These are phyloP conservation scores for Scotopteryx bipunctaria DNA, from an alignment of 2,888 invertebrate genomes.

Conservation along the genomic window DNA sequence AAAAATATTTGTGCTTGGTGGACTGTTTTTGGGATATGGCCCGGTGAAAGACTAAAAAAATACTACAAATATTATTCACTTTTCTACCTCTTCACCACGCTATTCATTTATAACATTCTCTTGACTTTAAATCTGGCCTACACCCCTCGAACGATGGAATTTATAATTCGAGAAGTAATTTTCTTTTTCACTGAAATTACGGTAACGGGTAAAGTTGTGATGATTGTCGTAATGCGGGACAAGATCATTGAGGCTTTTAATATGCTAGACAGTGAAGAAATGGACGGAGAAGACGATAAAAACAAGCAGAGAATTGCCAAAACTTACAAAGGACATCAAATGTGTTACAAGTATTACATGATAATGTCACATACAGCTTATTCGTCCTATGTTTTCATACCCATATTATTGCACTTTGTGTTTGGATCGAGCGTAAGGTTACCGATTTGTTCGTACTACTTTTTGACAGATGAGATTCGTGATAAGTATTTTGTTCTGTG, in stretches of 20 bases:
- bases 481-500: conserved; percentile 51
- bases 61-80: conserved; percentile 59
- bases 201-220: conserved; percentile 57
- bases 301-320: conserved; percentile 47
- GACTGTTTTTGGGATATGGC: conserved; percentile 63
- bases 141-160: conserved; percentile 59
- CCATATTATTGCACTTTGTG: conserved; percentile 49
- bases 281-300: conserved; percentile 49
- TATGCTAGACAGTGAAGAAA: conserved; percentile 56
- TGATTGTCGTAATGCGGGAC: conserved; percentile 53
- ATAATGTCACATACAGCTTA: conserved; percentile 49
- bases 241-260: conserved; percentile 54
- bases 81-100: conserved; percentile 48
- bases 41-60: conserved; percentile 45
- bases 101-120: conserved; percentile 54
- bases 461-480: conserved; percentile 54
- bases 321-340: conserved; percentile 45
- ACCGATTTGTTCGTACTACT: conserved; percentile 69
- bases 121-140: conserved; percentile 59
- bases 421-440: conserved; percentile 49
- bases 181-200: conserved; percentile 62
- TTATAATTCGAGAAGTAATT: conserved; percentile 61
- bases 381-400: conserved; percentile 47
- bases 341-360: conserved; percentile 46
- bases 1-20: conserved; percentile 50